Base-by-base conservation (phyloP, 2,797 vertebrate genomes). In the Crypturellus tataupa region DNA sequence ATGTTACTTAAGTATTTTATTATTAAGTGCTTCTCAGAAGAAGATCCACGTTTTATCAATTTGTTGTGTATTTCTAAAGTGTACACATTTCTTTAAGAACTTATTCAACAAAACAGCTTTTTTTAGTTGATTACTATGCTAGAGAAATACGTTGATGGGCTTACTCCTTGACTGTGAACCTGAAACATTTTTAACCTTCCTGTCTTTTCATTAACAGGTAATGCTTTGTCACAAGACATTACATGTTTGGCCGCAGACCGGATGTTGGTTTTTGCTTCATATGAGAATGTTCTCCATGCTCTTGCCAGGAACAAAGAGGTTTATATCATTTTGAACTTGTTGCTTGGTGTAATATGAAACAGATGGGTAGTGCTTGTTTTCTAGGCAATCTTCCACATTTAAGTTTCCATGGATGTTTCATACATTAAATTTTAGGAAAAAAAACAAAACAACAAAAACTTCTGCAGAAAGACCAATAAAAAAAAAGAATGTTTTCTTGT, bases 271-370 rank as follows among this genome's bases (percentile, higher is more conserved):
- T 99, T 99, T 90, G 98, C 98, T 10, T 98, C 99, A 3, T 96
- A 98, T 0, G 98, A 99, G 20, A 98, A 95, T 62, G 40, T 97
- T 63, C 97, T 99, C 81, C 98, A 97, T 83, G 98, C 99, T 86
- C 98, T 99, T 93, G 99, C 99, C 72, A 98, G 98, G 86, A 99
- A 99, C 97, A 99, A 98, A 97, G 99, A 99, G 99, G 99, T 98
- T 95, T 90, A 95, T 96, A 56, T 93, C 78, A 44, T 20, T 42
- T 91, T 90, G 47, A 55, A 51, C 47, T 82, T 81, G 23, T 21
- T 88, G 6, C 14, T 47, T 75, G 29, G 25, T 77, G 24, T 77
- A 79, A 10, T 78, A 60, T 31, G 56, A 62, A 59, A 24, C 37
- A 55, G 8, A 60, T 94, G 14, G 31, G 10, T 47, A 37, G 42